phyloP scores from a whole-genome alignment of 2,113 vertebrate species.

The Pontoporia blainvillei region DNA sequence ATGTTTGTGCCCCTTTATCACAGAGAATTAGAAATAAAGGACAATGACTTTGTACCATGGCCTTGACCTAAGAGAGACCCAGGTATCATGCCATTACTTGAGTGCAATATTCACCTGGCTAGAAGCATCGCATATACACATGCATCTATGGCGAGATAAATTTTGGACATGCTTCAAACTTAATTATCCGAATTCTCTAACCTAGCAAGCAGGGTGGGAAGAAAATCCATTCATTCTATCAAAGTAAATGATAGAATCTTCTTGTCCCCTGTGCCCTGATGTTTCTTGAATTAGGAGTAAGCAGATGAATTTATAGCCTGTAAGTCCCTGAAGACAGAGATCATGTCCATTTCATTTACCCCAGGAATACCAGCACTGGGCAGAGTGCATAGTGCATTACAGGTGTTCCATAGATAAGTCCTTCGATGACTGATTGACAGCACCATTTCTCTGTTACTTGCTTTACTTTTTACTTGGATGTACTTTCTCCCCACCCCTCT shows the following conservation, averaged over 20 bases:
- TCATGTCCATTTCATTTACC: accelerated
- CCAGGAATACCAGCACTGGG: no score
- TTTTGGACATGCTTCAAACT: neutral
- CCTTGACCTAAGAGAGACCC: neutral
- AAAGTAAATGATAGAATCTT: neutral
- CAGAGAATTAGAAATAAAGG: neutral
- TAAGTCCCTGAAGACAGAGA: neutral
- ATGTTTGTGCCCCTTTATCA: neutral
- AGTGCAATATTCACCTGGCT: neutral
- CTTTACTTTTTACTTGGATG: neutral
- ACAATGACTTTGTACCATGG: neutral
- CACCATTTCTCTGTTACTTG: neutral
- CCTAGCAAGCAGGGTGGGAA: neutral
- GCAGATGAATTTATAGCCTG: neutral
- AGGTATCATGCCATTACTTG: neutral
- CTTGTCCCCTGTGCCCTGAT: neutral
- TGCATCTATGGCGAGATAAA: neutral
- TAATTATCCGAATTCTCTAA: neutral
- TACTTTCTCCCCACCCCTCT: neutral
- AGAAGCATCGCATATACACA: no score
- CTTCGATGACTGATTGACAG: neutral
- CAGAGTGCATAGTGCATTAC: accelerated
- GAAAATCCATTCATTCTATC: neutral
- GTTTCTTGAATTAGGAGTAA: neutral
- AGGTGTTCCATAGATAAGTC: neutral